Base-by-base conservation (phyloP, 2,113 vertebrate genomes). In the Cryptomyrus ogoouensis region DNA sequence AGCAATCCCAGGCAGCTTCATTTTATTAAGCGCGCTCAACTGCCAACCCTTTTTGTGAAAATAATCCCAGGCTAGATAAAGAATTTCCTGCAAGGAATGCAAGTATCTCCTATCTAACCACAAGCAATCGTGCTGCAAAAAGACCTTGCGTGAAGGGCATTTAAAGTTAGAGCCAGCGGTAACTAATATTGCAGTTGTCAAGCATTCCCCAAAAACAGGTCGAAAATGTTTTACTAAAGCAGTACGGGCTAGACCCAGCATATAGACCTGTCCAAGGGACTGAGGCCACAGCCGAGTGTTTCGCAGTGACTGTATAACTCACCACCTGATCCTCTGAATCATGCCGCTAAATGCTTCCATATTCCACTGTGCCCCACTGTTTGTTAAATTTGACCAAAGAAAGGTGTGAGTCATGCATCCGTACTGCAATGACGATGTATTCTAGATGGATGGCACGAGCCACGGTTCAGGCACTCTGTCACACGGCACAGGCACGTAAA, bases 1-100 rank as follows among this genome's bases (percentile, higher is more conserved):
- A 88, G n/a, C 13, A 42, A 52, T 88, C 49, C 21, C 15, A 17
- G 52, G 47, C 89, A 88, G n/a, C 39, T 46, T 88, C 47, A 90
- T 77, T 90, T 66, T 80, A 88, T 90, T 90, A 77, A 80, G 62
- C 35, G 50, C 42, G 27, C 84, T 44, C 50, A 77, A 80, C 66
- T 80, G 84, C 66, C 62, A 90, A 47, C 52, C 47, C 50, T 77
- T 80, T 77, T 42, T 88, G 66, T 87, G 49, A 80, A 88, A 77
- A 77, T 42, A 90, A 88, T 77, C 46, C 46, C 27, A 42, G 13
- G 74, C 77, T 12, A 39, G 85, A 90, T 90, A 80, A 90, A 88
- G 62, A n/a, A 47, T 87, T 77, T 77, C 85, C 58, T 90, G 62
- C 84, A 42, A 15, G 85, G 89, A 88, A 87, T 90, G 56, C n/a